phyloP scores from a whole-genome alignment of 2,888 invertebrate species.

The Serripes groenlandicus region DNA sequence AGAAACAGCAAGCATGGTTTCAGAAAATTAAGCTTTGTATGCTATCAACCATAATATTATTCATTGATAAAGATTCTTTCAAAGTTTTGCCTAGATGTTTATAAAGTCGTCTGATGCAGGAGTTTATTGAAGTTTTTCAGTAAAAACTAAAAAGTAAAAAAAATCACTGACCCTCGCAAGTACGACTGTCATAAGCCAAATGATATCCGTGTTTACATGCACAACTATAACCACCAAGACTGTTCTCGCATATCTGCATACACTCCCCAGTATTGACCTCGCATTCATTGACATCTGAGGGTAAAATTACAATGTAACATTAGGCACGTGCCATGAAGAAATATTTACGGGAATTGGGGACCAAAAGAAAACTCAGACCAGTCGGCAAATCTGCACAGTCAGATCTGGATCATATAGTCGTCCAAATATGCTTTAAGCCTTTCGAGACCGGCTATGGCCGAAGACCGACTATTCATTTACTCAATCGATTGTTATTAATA shows the following conservation, averaged over 20 bases:
- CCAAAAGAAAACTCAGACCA: no score
- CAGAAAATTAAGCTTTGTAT: background rate
- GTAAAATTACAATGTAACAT: no score
- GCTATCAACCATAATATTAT: background rate
- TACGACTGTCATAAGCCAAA: background rate
- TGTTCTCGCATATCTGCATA: background rate
- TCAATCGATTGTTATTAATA: no score
- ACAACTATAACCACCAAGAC: constrained; percentile 1
- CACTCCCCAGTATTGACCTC: background rate
- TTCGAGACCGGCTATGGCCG: no score
- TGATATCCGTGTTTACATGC: background rate
- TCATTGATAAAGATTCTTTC: background rate
- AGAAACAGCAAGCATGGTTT: background rate
- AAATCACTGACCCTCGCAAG: background rate
- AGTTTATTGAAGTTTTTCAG: background rate
- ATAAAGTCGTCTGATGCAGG: background rate
- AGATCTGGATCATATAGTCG: no score
- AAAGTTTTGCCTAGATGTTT: background rate
- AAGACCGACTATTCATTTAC: no score
- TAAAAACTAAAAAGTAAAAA: background rate
- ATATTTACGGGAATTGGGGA: no score
- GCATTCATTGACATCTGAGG: constrained; percentile 18
- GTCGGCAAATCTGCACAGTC: no score
- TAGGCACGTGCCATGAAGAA: no score
- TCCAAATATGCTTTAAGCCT: no score